Evolutionary conservation across 1,140 invertebrate species (phyloP), one percentile per base, ranked within the genome.

Genomic region (Pogonus chalceus): DNA sequence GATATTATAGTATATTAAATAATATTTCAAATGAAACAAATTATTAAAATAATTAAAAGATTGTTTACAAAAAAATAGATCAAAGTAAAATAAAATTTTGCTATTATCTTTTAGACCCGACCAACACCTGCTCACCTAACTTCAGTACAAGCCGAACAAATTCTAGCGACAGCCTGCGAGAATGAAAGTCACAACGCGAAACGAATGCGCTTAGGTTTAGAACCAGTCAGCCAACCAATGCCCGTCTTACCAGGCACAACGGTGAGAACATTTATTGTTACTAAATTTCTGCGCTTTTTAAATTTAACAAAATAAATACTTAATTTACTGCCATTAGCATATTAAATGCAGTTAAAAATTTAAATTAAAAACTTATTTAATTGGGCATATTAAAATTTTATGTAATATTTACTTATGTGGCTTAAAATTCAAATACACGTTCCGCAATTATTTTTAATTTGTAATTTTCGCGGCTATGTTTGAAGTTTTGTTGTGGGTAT

Each of bases 121-220:
- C 91, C 92, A n/a, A 95, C 92, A 23, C 92, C 92, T 49, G 92
- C 93, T 31, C 93, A 97, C 75, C 79, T 97, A 65, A 96, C 93
- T 31, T 96, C 92, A 55, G 91, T 93, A 51, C 90, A 94, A 71
- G 94, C 94, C 7, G 94, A 97, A 69, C 90, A 94, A 72, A 92
- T 96, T 65, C 76, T 97, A 66, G 92, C 92, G 58, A 86, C 87
- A 61, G 94, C 94, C 43, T 96, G 93, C 71, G 93, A 96, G 75
- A 96, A 96, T 71, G 94, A 96, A 73, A 92, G 88, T 69, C 86
- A 94, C 69, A 96, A 96, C 72, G 93, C 92, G 23, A 96, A 96
- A 73, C 81, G 92, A 62, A 96, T 96, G 92, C 81, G 92, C 57
- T 80, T 96, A 63, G 94, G 94, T 52, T 76, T 96, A 60, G 93